These are phyloP conservation scores for Pelusios castaneus DNA, from an alignment of 2,113 vertebrate species.

Conservation along the genomic window DNA sequence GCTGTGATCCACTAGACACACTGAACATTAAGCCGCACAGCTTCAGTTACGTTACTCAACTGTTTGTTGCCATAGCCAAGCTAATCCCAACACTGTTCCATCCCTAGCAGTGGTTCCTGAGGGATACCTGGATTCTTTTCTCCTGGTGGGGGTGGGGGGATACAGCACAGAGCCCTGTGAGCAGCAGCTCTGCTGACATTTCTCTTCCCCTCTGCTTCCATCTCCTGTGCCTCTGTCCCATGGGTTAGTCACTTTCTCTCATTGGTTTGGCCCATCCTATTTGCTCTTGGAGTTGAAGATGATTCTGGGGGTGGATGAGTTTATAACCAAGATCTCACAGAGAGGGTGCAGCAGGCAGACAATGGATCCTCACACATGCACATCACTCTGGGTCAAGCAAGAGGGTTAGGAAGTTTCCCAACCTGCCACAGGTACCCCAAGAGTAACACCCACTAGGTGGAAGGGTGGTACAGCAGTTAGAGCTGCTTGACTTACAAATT, in stretches of 20 bases:
- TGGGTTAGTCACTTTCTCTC: background rate
- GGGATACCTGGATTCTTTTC: background rate
- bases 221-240: background rate
- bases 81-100: background rate
- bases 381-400: background rate
- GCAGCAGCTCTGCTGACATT: background rate
- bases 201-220: background rate
- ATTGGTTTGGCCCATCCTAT: background rate
- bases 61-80: background rate
- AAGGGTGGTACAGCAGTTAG: background rate
- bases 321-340: background rate
- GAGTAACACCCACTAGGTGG: background rate
- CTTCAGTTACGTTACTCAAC: background rate
- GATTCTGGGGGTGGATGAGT: background rate
- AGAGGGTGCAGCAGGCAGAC: background rate
- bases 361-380: background rate
- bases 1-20: background rate
- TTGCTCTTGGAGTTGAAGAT: background rate
- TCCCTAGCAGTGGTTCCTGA: background rate
- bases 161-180: background rate
- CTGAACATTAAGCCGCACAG: background rate
- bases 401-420: background rate
- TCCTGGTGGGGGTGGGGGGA: background rate
- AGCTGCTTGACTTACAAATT: background rate
- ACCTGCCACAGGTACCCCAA: background rate